phyloP scores from a whole-genome alignment of 2,888 invertebrate species.

The Bimastos eiseni region DNA sequence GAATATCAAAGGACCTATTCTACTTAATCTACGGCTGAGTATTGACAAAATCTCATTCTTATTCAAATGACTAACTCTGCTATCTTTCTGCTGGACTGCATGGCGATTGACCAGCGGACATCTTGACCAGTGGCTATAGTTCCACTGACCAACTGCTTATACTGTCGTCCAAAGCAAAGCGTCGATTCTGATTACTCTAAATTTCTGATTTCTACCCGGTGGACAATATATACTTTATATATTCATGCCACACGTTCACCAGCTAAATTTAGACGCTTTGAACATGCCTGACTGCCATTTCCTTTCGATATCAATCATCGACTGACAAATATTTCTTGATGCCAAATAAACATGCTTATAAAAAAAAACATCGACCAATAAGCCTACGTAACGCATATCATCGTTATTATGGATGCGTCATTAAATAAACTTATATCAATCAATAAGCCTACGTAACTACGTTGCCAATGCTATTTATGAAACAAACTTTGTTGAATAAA shows the following conservation, averaged over 20 bases:
- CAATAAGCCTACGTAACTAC: no score
- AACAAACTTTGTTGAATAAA: no score
- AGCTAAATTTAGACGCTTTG: neutral
- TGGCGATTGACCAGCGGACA: no score
- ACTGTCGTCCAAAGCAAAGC: neutral
- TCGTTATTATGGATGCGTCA: no score
- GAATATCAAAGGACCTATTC: neutral
- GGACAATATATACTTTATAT: neutral
- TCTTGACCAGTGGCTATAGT: no score
- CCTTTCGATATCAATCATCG: neutral
- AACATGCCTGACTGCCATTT: neutral
- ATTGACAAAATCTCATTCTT: no score
- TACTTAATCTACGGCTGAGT: no score
- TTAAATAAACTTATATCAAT: no score
- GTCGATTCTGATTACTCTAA: neutral
- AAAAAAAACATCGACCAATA: no score
- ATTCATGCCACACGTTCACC: neutral
- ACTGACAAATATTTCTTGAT: neutral
- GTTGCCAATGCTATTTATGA: neutral
- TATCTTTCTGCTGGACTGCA: no score
- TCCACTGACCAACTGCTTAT: neutral
- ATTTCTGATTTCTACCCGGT: neutral
- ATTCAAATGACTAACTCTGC: no score
- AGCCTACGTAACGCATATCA: no score
- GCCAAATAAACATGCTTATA: neutral